These are phyloP conservation scores for Sebastes goodei DNA, from an alignment of 2,797 vertebrate species.

Conservation along the genomic window DNA sequence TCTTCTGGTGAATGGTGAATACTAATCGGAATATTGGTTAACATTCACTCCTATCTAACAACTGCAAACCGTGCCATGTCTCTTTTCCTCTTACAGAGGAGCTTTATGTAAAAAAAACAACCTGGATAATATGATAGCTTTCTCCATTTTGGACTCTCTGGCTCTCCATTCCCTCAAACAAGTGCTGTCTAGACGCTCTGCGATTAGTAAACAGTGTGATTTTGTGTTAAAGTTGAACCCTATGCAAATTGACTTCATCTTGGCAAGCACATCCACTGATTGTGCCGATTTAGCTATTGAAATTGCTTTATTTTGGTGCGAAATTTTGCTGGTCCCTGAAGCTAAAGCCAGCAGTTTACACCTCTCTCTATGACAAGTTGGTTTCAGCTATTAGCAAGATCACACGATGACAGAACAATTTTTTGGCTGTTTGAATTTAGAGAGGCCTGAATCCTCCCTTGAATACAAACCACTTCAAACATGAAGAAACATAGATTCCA, in stretches of 20 bases:
- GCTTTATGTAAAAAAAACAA: not conserved
- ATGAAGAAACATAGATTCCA: not conserved
- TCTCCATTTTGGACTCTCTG: conserved; percentile 10
- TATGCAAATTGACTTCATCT: conserved; percentile 10
- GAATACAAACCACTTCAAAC: conserved; percentile 1
- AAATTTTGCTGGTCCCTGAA: not conserved
- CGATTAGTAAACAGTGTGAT: conserved; percentile 12
- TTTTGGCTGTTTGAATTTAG: not conserved
- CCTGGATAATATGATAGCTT: not conserved
- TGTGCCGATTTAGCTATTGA: not conserved
- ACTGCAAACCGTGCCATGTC: not conserved
- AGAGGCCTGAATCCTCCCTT: not conserved
- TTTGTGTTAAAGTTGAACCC: conserved; percentile 17
- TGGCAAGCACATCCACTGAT: not conserved
- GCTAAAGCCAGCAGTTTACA: conserved; percentile 18
- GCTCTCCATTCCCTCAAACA: not conserved
- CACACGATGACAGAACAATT: not conserved
- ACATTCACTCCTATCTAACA: not conserved
- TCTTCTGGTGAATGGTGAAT: not conserved
- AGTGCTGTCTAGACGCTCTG: not conserved
- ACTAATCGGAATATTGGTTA: not conserved
- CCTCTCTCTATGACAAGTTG: not conserved
- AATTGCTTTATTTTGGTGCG: not conserved
- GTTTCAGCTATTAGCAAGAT: not conserved
- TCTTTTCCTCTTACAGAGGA: not conserved